These are phyloP conservation scores for Epicampocera succincta DNA, from an alignment of 2,888 invertebrate genomes.

Conservation along the genomic window DNA sequence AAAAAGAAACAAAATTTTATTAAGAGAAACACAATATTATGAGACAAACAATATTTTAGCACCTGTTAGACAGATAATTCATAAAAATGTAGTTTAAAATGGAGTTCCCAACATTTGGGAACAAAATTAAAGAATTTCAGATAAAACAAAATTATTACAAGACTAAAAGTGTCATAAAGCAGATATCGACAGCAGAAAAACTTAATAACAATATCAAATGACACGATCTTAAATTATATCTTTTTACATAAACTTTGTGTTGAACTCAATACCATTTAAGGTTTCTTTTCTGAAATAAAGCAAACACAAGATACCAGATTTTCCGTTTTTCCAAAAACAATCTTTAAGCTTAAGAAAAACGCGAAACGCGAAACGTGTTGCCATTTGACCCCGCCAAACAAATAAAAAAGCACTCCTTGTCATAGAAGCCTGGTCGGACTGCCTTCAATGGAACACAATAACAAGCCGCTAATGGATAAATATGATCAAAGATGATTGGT, in stretches of 20 bases:
- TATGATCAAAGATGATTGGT: constrained; percentile 65
- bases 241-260: constrained; percentile 33
- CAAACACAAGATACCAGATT: constrained; percentile 17
- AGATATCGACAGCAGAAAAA: constrained; percentile 39
- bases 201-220: constrained; percentile 59
- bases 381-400: constrained; percentile 56
- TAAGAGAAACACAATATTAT: no score
- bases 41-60: no score
- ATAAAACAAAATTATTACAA: constrained; percentile 1
- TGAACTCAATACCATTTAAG: constrained; percentile 33
- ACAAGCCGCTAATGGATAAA: constrained; percentile 67
- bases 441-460: constrained; percentile 50
- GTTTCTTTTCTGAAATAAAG: neutral
- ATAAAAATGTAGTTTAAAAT: no score
- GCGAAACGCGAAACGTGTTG: constrained; percentile 62
- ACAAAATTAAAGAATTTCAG: neutral
- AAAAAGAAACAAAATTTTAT: no score
- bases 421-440: constrained; percentile 25
- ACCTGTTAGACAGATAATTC: no score
- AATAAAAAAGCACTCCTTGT: constrained; percentile 55
- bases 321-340: constrained; percentile 26
- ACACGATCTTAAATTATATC: constrained; percentile 54
- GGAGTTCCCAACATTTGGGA: no score
- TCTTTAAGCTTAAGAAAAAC: constrained; percentile 28
- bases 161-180: constrained; percentile 48